Percentiles rank a stretch among this genome's conserved stretches.
phyloP scores from a whole-genome alignment of 2,113 vertebrate species.

The Dipodomys ordii region DNA sequence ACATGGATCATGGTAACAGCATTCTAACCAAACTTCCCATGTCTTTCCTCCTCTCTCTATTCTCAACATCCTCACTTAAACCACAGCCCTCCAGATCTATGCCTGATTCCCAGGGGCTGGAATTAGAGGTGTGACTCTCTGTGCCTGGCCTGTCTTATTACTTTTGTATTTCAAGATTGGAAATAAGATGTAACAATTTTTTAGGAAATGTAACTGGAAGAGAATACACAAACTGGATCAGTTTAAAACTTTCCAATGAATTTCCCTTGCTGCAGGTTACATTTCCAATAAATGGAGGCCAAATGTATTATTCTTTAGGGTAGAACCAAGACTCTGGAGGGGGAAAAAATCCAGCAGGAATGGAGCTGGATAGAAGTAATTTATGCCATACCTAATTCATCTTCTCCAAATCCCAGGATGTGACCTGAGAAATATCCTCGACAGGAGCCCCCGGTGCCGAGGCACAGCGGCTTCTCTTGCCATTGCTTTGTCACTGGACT shows the following conservation, averaged over 20 bases:
- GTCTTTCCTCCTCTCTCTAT: not conserved
- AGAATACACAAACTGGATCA: not conserved
- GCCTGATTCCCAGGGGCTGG: too few species aligned
- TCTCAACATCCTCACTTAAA: not conserved
- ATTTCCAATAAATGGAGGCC: not conserved
- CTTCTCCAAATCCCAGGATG: slow-evolving; percentile 97
- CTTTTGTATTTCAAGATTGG: not conserved
- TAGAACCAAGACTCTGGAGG: not conserved
- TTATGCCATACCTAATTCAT: slow-evolving; percentile 93
- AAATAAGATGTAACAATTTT: not conserved
- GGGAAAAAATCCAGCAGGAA: not conserved
- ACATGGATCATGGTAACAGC: too few species aligned
- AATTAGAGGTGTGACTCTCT: too few species aligned
- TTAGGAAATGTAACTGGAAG: not conserved
- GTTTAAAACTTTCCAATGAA: not conserved
- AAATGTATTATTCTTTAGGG: not conserved
- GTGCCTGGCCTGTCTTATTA: not conserved
- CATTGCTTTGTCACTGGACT: slow-evolving; percentile 91
- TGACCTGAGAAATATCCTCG: slow-evolving; percentile 94
- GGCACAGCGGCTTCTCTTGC: slow-evolving; percentile 97
- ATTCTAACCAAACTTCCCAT: too few species aligned
- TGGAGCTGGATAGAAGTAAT: not conserved
- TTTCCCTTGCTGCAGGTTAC: not conserved
- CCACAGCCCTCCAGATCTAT: not conserved
- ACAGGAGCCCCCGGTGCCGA: slow-evolving; percentile 92